Evolutionary conservation across 1,140 invertebrate genomes (phyloP).

Genomic region (Ceratina australensis): DNA sequence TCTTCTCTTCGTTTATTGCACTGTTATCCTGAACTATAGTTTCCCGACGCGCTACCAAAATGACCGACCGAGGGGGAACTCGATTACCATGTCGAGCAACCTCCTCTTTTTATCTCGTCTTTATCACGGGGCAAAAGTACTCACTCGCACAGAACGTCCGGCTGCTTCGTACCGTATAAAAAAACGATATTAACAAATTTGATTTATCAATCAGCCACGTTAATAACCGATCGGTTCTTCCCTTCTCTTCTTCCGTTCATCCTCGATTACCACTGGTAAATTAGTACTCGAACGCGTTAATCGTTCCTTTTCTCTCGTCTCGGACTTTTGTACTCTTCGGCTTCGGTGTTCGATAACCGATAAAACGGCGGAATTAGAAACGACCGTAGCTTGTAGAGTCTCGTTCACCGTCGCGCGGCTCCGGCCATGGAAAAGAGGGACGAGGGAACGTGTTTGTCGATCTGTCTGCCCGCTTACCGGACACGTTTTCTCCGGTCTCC

Average conservation of each 20-base stretch:
- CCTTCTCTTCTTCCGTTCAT: neutral
- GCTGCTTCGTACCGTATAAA: neutral
- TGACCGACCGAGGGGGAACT: neutral
- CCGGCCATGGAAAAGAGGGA: neutral
- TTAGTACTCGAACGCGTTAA: conserved; percentile 25
- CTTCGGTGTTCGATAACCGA: conserved; percentile 30
- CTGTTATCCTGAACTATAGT: conserved; percentile 31
- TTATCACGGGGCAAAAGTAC: neutral
- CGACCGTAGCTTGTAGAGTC: neutral
- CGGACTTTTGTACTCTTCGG: conserved; percentile 7
- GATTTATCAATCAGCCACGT: conserved; percentile 25
- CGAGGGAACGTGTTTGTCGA: conserved; percentile 22
- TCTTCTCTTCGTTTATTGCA: conserved; percentile 35
- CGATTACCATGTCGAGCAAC: neutral
- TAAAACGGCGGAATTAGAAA: conserved; percentile 33
- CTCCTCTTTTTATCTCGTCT: neutral
- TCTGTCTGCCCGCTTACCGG: conserved; percentile 16
- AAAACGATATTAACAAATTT: conserved; percentile 34
- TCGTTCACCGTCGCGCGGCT: neutral
- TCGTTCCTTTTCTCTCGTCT: conserved; percentile 16
- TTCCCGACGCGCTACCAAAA: conserved; percentile 7
- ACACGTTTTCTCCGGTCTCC: conserved; percentile 6
- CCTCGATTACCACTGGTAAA: conserved; percentile 28
- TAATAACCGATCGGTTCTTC: conserved; percentile 6
- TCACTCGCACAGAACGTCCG: neutral